Base-by-base conservation (phyloP, 2,888 invertebrate genomes). In the Tinea semifulvella region DNA sequence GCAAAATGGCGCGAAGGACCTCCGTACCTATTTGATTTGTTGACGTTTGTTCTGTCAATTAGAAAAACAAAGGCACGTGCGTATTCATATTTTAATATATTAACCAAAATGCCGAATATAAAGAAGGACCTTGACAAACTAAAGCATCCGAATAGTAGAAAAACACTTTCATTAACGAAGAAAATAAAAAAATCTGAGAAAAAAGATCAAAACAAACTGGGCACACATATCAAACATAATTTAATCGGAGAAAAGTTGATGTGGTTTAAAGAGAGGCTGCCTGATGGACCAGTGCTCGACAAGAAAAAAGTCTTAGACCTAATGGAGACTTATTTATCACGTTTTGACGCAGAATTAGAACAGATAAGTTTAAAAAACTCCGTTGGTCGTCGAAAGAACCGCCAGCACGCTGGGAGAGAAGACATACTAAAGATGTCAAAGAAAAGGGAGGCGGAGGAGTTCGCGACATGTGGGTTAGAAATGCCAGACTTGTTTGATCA, bases 91-190 rank as follows among this genome's bases (percentile, higher is more conserved):
- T n/a, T 2, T 13, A 31, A 7, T 4, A 13, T 26, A 11, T 11
- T n/a, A n/a, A n/a, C n/a, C n/a, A n/a, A 5, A 28, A 79, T 80
- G 80, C 74, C 76, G 36, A 76, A 74, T 54, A 46, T 64, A 46
- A 77, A 71, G 49, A 65, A 61, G 35, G 68, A 57, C 48, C 54
- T 79, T 27, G 75, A 76, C 27, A 85, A 86, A 64, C 79, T 86
- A 44, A 89, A 89, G 58, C 94, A 94, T 72, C 94, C 94, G 1
- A 92, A 93, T 65, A 94, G 94, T 56, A 84, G 94, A 51, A 92
- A 91, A 75, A 91, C 92, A 0, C 80, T 85, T 50, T 88, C 89
- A 6, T 65, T 93, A 14, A 84, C 86, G 2, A 90, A 88, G 61
- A 87, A 91, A 67, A 76, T 87, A 5, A 87, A 87, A 51, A 89